Base-by-base conservation (phyloP, 2,797 vertebrate genomes). In the Florisuga fusca region DNA sequence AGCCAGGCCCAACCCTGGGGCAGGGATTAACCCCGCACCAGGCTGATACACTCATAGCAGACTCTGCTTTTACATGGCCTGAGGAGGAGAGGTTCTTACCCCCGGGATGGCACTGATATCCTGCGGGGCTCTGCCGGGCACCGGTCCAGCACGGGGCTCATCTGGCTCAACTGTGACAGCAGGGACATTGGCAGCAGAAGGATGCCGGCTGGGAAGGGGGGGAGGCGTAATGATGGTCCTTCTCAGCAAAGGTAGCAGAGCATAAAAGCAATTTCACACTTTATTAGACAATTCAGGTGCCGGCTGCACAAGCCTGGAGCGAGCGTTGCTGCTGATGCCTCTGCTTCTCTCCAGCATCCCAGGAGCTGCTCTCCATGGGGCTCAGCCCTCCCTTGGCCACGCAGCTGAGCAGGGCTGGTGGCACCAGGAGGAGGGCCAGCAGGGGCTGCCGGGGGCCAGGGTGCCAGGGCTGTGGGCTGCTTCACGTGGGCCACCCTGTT, bases 251-350 rank as follows among this genome's bases (percentile, higher is more conserved):
- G 14, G 78, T 84, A 96, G 81, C 61, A 58, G 97, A 98, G 97
- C 97, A 95, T 96, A 95, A 97, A 98, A 96, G 83, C 97, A 96
- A 98, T 98, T 98, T 98, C 97, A 98, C 97, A 97, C 97, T 96
- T 98, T 98, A 97, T 98, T 98, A 98, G 96, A 95, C 95, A 97
- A 98, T 96, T 95, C 93, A 74, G 95, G 97, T 96, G 96, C 95
- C 61, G 85, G 90, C 53, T 91, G 95, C 71, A 33, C 94, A 90
- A 94, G 85, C 79, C 78, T 76, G 72, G 79, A 95, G 95, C 20
- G 4, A 72, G 80, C 76, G 31, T 86, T 87, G 93, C 95, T 72
- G 82, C 80, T 92, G 33, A 12, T 38, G 9, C 41, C 10, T 34
- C 66, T 3, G 21, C 54, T 71, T 63, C 84, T 25, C 41, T 66